Evolutionary conservation across 2,888 invertebrate species (phyloP).

Genomic region (Andrena bicolor): DNA sequence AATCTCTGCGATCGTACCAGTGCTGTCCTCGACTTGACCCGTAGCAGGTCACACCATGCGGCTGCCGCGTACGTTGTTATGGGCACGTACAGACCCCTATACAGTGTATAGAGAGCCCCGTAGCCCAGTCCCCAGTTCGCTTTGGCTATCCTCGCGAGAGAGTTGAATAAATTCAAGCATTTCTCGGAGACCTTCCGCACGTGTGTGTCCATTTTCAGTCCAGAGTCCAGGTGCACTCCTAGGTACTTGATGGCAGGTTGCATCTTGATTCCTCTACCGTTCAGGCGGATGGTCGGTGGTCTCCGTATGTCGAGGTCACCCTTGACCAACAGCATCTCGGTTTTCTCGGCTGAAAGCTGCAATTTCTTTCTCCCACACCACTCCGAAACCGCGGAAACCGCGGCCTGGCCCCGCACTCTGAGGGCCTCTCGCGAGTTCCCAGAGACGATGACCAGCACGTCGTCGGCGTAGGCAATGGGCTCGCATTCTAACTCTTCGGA

Average conservation of each 20-base stretch:
- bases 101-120: not conserved
- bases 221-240: too few relatives aligned
- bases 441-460: too few relatives aligned
- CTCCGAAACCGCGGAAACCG: not conserved
- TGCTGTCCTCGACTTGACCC: too few relatives aligned
- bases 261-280: not conserved
- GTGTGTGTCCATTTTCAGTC: not conserved
- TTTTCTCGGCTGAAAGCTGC: not conserved
- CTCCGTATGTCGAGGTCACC: not conserved
- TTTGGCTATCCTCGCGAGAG: not conserved
- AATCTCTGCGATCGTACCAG: too few relatives aligned
- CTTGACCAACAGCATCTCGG: not conserved
- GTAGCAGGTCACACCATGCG: too few relatives aligned
- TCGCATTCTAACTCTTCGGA: not conserved
- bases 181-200: not conserved
- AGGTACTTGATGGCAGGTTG: not conserved
- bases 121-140: not conserved
- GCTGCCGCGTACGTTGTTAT: too few relatives aligned
- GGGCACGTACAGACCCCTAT: not conserved
- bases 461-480: not conserved
- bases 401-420: not conserved
- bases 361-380: not conserved
- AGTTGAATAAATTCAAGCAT: not conserved
- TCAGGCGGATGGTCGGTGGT: not conserved
- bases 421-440: too few relatives aligned